Evolutionary conservation across 1,140 invertebrate species (phyloP).

Genomic region (Uloborus diversus): DNA sequence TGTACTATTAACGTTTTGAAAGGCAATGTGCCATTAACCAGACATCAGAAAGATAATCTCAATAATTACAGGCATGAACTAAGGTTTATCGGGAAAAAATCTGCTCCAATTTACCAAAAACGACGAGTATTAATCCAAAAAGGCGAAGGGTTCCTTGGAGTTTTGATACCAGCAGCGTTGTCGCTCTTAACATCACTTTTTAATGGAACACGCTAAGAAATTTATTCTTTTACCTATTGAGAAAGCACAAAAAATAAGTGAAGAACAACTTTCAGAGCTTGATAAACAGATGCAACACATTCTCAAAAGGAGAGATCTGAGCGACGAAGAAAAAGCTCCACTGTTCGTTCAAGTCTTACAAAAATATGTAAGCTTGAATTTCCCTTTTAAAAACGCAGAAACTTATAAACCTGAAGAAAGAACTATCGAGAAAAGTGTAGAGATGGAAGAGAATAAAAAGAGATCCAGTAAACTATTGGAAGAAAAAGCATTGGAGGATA

Average conservation of each 20-base stretch:
- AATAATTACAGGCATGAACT: not conserved
- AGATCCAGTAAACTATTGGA: too few species aligned
- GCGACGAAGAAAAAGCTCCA: not conserved
- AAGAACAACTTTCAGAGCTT: not conserved
- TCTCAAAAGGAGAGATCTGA: not conserved
- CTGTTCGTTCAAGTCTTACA: not conserved
- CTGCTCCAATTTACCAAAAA: not conserved
- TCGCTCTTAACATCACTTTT: not conserved
- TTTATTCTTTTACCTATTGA: not conserved
- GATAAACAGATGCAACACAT: not conserved
- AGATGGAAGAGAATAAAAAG: too few species aligned
- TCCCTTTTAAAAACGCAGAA: not conserved
- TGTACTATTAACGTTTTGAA: not conserved
- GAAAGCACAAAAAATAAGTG: not conserved
- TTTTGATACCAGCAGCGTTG: not conserved
- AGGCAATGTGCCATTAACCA: not conserved
- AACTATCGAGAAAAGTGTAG: not conserved
- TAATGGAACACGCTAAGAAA: slow-evolving; percentile 2
- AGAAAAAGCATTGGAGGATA: too few species aligned
- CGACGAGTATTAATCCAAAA: not conserved
- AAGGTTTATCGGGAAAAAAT: not conserved
- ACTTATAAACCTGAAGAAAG: not conserved
- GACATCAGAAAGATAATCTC: not conserved
- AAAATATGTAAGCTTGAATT: not conserved
- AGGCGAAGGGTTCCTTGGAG: not conserved